Evolutionary conservation across 2,888 invertebrate genomes (phyloP).

Genomic region (Oegoconia quadripuncta): DNA sequence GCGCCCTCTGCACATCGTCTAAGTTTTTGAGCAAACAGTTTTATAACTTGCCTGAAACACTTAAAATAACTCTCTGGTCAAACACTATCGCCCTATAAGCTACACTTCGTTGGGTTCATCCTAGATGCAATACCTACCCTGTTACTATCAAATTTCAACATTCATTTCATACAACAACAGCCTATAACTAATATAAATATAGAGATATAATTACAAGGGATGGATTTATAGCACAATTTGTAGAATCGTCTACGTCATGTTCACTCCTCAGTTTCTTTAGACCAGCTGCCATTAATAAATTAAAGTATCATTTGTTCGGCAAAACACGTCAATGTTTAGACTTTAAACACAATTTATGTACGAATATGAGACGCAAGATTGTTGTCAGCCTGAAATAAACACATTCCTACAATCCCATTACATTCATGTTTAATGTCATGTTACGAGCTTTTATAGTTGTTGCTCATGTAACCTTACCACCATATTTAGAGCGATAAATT

Average conservation of each 20-base stretch:
- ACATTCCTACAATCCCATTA: constrained; percentile 17
- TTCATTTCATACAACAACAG: constrained; percentile 28
- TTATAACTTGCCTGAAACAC: background rate
- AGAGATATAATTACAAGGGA: constrained; percentile 38
- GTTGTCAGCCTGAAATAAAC: constrained; percentile 11
- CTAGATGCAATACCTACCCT: constrained; percentile 63
- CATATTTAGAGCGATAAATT: constrained; percentile 9
- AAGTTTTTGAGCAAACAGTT: constrained; percentile 12
- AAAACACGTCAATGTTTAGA: too few relatives aligned
- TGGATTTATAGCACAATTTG: constrained; percentile 50
- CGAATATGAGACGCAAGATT: constrained; percentile 8
- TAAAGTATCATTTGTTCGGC: constrained; percentile 2
- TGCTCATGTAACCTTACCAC: constrained; percentile 13
- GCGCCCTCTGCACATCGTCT: constrained; percentile 5
- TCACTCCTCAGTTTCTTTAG: constrained; percentile 1
- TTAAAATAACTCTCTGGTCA: constrained; percentile 23
- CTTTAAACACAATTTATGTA: constrained; percentile 1
- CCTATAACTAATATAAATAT: constrained; percentile 27
- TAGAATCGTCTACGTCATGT: constrained; percentile 24
- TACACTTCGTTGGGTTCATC: constrained; percentile 60
- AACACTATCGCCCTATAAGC: constrained; percentile 30
- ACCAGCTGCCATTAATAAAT: constrained; percentile 9
- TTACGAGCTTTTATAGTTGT: constrained; percentile 11
- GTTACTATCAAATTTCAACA: constrained; percentile 52
- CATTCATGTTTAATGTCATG: constrained; percentile 11